These are phyloP conservation scores for Chaenocephalus aceratus DNA, from an alignment of 2,113 vertebrate species.

Conservation along the genomic window DNA sequence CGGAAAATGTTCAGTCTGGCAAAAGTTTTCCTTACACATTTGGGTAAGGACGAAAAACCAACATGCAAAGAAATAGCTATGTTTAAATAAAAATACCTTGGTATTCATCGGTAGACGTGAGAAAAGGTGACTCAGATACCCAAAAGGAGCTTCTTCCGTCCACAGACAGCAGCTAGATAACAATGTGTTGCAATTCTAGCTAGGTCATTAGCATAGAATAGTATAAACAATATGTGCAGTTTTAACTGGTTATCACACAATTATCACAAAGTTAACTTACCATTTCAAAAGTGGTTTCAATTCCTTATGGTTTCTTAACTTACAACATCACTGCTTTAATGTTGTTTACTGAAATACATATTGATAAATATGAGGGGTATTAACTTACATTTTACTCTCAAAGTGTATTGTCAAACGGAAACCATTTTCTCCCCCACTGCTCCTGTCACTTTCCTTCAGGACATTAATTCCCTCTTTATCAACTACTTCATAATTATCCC, in stretches of 20 bases:
- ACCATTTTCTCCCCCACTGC: slow-evolving; percentile 54
- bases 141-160: background rate
- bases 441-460: slow-evolving; percentile 51
- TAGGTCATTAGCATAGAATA: background rate
- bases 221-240: background rate
- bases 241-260: background rate
- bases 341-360: slow-evolving; percentile 14
- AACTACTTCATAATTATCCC: slow-evolving; percentile 67
- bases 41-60: background rate
- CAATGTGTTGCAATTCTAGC: background rate
- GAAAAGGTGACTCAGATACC: background rate
- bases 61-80: too few species aligned
- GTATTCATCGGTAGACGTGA: too few species aligned
- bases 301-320: slow-evolving; percentile 7
- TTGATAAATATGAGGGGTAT: slow-evolving; percentile 48
- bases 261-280: background rate
- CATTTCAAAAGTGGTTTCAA: background rate
- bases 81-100: too few species aligned
- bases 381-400: slow-evolving; percentile 35
- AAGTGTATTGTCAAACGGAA: slow-evolving; percentile 54
- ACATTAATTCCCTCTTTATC: slow-evolving; percentile 69
- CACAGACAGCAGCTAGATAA: background rate
- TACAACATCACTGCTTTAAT: background rate
- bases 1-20: too few species aligned
- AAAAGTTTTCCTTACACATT: too few species aligned